phyloP scores from a whole-genome alignment of 2,888 invertebrate species.

The Hanleya hanleyi region DNA sequence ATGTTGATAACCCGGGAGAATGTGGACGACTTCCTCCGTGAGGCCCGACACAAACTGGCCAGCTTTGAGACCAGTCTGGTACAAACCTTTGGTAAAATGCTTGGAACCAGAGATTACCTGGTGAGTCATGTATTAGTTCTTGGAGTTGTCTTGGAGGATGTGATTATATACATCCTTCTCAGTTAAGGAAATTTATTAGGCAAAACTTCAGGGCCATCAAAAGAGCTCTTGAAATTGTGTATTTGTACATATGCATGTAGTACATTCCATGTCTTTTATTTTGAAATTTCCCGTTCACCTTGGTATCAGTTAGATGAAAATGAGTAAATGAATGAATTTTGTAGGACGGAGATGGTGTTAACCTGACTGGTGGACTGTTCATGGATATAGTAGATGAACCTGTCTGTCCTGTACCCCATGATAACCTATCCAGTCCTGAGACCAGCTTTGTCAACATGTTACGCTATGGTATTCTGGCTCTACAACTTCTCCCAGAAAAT shows the following conservation, averaged over 20 bases:
- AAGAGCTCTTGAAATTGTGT: no score
- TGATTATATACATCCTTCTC: neutral
- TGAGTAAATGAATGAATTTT: no score
- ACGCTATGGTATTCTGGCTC: conserved; percentile 83
- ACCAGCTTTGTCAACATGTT: conserved; percentile 85
- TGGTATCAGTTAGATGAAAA: no score
- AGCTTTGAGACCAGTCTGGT: conserved; percentile 77
- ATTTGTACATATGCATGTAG: no score
- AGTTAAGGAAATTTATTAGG: no score
- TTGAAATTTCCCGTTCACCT: no score
- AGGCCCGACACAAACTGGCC: conserved; percentile 78
- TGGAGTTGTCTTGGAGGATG: no score
- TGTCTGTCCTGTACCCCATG: conserved; percentile 17
- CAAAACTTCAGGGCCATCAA: no score
- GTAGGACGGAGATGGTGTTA: conserved; percentile 25
- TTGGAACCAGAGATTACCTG: no score
- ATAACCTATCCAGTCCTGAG: conserved; percentile 75
- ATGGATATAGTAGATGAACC: conserved; percentile 66
- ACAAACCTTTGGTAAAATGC: conserved; percentile 39
- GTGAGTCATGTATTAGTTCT: no score
- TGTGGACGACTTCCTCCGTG: conserved; percentile 77
- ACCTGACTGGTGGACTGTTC: conserved; percentile 76
- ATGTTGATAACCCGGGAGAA: conserved; percentile 79
- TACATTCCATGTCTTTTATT: no score
- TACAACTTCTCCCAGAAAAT: conserved; percentile 83